Base-by-base conservation (phyloP, 53 echinoderm and acorn worm species). In the Holothuria scabra region DNA sequence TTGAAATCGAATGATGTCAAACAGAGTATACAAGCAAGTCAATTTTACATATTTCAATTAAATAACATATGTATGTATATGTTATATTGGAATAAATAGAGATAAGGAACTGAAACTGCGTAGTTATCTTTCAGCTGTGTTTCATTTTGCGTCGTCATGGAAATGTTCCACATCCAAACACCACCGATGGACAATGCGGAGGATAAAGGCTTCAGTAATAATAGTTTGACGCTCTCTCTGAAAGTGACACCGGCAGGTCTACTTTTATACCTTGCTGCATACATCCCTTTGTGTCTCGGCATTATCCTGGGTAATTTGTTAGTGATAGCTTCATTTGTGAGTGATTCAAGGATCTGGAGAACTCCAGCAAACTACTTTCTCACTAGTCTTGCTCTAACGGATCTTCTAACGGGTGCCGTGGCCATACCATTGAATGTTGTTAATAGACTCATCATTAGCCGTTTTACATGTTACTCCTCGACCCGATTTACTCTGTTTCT, bases 361-460 rank as follows among this genome's bases (percentile, higher is more conserved):
- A 56, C 46, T 12, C 76, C 76, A 22, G 76, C 76, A 18, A 56
- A 76, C 49, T 46, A 56, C 11, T 76, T 76, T 29, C 76, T 76
- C 13, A 28, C 56, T 52, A 76, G 76, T 31, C 32, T 76, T 4
- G 76, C 76, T 9, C 19, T 76, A 10, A 28, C 76, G 12, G 76
- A 76, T 57, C 76, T 76, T 55, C 19, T 76, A 25, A 76, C 76
- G 13, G 76, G 76, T 28, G 8, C 49, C 12, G 31, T 76, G 18
- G 76, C 57, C 4, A 57, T 76, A 3, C 57, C 76, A 31, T 26
- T 57, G 76, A 76, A 76, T 21, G 57, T 76, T 5, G 76, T 30
- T 28, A 76, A 76, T 76, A n/a, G 76, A 25, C 76, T 76, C 29
- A 28, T 76, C 57, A 18, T 76, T 14, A 76, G 76, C 30, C 76